These are phyloP conservation scores for Lanistes nyassanus DNA, from an alignment of 1,140 invertebrate genomes.

Conservation along the genomic window DNA sequence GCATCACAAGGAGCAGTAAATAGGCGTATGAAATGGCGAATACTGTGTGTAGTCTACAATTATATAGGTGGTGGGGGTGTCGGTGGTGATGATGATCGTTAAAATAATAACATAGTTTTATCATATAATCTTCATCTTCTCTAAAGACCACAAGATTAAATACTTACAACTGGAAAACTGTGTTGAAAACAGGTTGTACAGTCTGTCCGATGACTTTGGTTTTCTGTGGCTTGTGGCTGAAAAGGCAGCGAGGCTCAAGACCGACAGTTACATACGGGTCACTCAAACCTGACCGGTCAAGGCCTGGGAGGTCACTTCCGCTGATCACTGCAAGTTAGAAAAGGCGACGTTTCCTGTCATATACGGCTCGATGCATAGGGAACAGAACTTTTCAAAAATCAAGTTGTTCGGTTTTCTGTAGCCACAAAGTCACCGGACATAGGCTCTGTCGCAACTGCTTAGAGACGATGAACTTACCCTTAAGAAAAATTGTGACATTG, in stretches of 20 bases:
- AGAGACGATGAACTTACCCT: conserved; percentile 38
- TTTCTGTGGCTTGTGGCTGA: conserved; percentile 81
- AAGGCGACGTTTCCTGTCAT: background rate
- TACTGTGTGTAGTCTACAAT: background rate
- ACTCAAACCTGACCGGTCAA: conserved; percentile 71
- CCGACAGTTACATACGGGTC: conserved; percentile 95
- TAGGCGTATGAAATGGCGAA: background rate
- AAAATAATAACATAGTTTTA: background rate
- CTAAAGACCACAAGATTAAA: background rate
- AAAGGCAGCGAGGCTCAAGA: conserved; percentile 83
- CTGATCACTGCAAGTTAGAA: conserved; percentile 78
- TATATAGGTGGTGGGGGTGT: background rate
- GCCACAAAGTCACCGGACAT: background rate
- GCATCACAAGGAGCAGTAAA: background rate
- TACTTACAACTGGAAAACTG: conserved; percentile 93
- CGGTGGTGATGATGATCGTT: background rate
- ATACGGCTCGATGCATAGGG: background rate
- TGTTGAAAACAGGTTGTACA: conserved; percentile 91
- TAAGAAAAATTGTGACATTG: conserved; percentile 52
- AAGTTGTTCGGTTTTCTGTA: background rate
- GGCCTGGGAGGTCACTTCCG: conserved; percentile 78
- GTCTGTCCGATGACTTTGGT: conserved; percentile 93
- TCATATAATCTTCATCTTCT: background rate
- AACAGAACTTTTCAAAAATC: background rate
- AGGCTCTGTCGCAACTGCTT: background rate